A percentile compares a stretch with the other conserved stretches of the same genome.
These are phyloP conservation scores for Tokudaia tokunoshimensis DNA, from an alignment of 2,797 vertebrate genomes.

Conservation along the genomic window DNA sequence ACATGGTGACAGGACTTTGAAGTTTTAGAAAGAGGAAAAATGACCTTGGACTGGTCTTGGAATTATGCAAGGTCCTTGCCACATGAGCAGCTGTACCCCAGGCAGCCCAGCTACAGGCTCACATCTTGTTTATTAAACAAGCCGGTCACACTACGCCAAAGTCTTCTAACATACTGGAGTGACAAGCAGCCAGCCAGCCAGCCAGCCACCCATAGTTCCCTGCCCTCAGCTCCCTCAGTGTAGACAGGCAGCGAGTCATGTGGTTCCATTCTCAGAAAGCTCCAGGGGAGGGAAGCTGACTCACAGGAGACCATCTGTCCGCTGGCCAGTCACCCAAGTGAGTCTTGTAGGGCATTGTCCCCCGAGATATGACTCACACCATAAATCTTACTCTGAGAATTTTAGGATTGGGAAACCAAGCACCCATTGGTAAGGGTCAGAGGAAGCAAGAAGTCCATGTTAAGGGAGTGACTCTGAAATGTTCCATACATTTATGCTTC, in stretches of 20 bases:
- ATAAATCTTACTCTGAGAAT: constrained; percentile 35
- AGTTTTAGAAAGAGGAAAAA: not conserved
- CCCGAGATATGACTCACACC: not conserved
- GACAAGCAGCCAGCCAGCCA: not conserved
- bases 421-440: not conserved
- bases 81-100: not conserved
- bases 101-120: not conserved
- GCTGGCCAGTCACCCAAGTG: not conserved
- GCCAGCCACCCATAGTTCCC: not conserved
- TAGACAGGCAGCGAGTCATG: not conserved
- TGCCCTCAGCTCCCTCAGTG: not conserved
- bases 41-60: not conserved
- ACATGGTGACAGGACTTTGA: not conserved
- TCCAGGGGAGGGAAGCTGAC: not conserved
- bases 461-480: not conserved
- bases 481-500: not conserved
- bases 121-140: not conserved
- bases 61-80: not conserved
- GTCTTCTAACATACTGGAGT: not conserved
- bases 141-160: not conserved
- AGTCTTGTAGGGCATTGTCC: not conserved
- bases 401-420: not conserved
- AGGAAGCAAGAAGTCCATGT: not conserved
- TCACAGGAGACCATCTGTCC: not conserved
- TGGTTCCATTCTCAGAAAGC: not conserved